Conservation (phyloP, 1,140 invertebrate species). For the Lordiphosa stackelbergi region DNA sequence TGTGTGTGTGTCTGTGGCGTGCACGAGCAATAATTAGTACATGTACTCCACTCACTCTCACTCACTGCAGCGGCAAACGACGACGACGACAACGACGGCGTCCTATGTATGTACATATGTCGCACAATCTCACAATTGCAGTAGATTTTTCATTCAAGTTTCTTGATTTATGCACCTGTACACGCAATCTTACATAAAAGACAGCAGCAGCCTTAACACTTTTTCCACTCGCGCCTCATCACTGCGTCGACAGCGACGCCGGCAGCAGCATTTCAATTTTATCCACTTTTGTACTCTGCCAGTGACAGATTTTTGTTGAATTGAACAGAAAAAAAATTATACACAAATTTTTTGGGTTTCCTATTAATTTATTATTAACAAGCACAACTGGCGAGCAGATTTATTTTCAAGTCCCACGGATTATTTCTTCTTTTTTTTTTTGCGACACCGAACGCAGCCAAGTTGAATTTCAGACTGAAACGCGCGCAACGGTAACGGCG, state of each 20-base stretch:
- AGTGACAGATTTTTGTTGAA: constrained; percentile 12
- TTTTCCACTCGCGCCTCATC: constrained; percentile 6
- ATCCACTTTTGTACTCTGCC: neutral
- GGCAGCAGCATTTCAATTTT: constrained; percentile 34
- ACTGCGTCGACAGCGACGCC: constrained; percentile 33
- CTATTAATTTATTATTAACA: constrained; percentile 8
- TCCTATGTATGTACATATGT: neutral
- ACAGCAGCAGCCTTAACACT: constrained; percentile 4
- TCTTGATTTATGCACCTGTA: constrained; percentile 6
- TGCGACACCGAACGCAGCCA: constrained; percentile 39
- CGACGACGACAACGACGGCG: constrained; percentile 14
- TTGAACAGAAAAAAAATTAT: constrained; percentile 3
- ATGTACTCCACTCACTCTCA: constrained; percentile 53
- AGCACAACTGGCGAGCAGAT: constrained; percentile 8
- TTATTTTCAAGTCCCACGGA: constrained; percentile 1
- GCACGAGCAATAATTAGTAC: constrained; percentile 60
- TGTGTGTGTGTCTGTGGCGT: constrained; percentile 27
- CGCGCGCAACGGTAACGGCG: constrained; percentile 20
- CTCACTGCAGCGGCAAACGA: constrained; percentile 41
- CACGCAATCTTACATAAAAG: constrained; percentile 6
- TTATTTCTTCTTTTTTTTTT: constrained; percentile 4
- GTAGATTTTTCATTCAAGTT: constrained; percentile 21
- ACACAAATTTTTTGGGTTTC: neutral
- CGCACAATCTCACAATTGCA: constrained; percentile 12
- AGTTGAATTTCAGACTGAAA: constrained; percentile 53